Base-by-base conservation (phyloP, 2,113 vertebrate genomes). In the Prunella fulvescens region DNA sequence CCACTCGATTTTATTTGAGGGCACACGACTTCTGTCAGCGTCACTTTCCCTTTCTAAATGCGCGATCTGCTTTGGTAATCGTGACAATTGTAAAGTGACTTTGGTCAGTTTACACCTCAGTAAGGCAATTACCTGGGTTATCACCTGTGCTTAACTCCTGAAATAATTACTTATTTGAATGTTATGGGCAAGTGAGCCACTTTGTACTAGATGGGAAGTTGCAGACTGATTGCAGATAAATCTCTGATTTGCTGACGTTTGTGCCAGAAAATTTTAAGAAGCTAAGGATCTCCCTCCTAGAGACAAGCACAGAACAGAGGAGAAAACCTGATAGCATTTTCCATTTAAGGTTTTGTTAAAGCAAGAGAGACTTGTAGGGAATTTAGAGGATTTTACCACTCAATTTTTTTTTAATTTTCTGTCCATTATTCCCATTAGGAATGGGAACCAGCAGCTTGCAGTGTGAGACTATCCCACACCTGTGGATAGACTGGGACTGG, bases 391-490 rank as follows among this genome's bases (percentile, higher is more conserved):
- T 22, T 26, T 80, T 57, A 39, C 10, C 10, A 25, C 31, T 28
- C 11, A 22, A 15, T 2, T 1, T 12, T n/a, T n/a, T 19, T 60
- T n/a, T n/a, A n/a, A n/a, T n/a, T n/a, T 29, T 37, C 22, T 6
- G 4, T 69, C 14, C 28, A 9, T 8, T 0, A 57, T 54, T 64
- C 29, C 19, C 19, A 6, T 40, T n/a, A 50, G 47, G 9, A 64
- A 76, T 72, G 12, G 3, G 5, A 91, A 39, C 3, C 10, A 64
- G 14, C 14, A 57, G 10, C 3, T 53, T 33, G 16, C 16, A 45
- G 19, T 22, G 25, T 77, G 9, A 78, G 10, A 24, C 12, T 39
- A 15, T 54, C 60, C 7, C 33, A n/a, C 18, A 26, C 7, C 9
- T 72, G 24, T 20, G 39, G 12, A 74, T 66, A 60, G 9, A 29